Evolutionary conservation across 2,797 vertebrate species (phyloP).

Genomic region (Loriculus beryllinus): DNA sequence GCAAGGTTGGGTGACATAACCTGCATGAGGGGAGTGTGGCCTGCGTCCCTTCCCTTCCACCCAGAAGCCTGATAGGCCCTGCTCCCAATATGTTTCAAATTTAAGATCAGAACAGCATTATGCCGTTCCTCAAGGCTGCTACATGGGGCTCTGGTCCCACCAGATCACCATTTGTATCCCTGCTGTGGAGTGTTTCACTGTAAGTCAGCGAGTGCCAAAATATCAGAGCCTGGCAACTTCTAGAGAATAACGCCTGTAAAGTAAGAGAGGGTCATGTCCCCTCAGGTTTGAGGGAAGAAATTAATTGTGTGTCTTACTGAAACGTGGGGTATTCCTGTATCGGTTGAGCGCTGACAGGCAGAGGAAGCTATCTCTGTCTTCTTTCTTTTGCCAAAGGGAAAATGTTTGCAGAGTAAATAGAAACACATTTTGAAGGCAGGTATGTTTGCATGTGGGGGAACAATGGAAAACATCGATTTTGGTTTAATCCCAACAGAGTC

Average conservation of each 20-base stretch:
- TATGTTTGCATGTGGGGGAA: neutral
- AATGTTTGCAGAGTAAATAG: neutral
- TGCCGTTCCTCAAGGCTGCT: neutral
- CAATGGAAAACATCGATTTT: neutral
- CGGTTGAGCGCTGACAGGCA: neutral
- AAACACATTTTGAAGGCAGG: neutral
- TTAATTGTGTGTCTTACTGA: neutral
- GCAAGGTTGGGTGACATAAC: neutral
- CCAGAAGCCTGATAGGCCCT: neutral
- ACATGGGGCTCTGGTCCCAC: neutral
- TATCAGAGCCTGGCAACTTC: neutral
- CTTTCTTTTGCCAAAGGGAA: neutral
- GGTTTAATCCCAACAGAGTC: neutral
- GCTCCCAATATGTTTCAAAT: neutral
- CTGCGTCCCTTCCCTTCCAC: neutral
- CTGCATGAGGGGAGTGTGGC: neutral
- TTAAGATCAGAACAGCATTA: neutral
- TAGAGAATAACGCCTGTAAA: neutral
- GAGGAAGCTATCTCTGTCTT: neutral
- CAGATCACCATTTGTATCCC: neutral
- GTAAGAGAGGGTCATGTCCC: neutral
- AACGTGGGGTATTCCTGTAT: neutral
- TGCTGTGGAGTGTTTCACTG: accelerated
- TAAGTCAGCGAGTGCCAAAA: neutral
- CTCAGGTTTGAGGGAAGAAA: neutral